Percentiles rank a stretch among this genome's conserved stretches.
Evolutionary conservation across 2,113 vertebrate genomes (phyloP).

Genomic region (Corythoichthys haematopterus): DNA sequence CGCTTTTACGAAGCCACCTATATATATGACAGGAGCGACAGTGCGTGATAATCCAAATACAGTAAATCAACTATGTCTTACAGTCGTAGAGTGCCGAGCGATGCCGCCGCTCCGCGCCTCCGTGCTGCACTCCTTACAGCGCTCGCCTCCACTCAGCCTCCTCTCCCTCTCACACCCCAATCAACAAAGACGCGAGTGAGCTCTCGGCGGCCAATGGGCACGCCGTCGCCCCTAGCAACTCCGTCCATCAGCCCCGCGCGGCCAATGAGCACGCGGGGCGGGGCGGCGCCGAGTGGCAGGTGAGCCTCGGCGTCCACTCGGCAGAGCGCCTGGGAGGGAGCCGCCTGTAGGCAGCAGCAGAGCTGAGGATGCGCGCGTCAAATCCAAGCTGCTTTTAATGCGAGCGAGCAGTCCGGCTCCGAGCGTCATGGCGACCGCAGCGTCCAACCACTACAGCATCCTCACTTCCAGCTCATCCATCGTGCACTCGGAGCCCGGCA

Average conservation of each 20-base stretch:
- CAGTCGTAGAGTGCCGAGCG: conserved; percentile 48
- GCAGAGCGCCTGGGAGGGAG: conserved; percentile 75
- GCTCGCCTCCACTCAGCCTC: conserved; percentile 52
- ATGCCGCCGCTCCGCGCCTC: conserved; percentile 59
- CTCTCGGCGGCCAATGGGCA: conserved; percentile 67
- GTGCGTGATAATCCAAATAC: conserved; percentile 42
- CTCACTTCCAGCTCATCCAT: conserved; percentile 91
- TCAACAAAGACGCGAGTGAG: conserved; percentile 63
- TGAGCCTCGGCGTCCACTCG: conserved; percentile 80
- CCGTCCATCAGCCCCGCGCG: conserved; percentile 79
- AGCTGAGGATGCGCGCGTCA: conserved; percentile 71
- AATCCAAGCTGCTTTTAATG: conserved; percentile 88
- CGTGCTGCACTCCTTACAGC: conserved; percentile 53
- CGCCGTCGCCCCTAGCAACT: conserved; percentile 77
- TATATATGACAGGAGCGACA: neutral
- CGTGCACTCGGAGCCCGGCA: conserved; percentile 88
- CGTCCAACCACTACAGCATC: conserved; percentile 95
- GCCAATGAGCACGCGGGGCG: conserved; percentile 76
- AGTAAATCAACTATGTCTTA: conserved; percentile 59
- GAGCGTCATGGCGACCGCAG: conserved; percentile 97
- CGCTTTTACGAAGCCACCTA: conserved; percentile 8
- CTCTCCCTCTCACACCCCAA: conserved; percentile 58
- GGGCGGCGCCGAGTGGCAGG: conserved; percentile 78
- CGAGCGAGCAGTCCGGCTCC: conserved; percentile 87
- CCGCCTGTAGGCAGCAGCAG: conserved; percentile 80